A percentile compares a stretch with the other conserved stretches of the same genome.
Evolutionary conservation across 2,888 invertebrate genomes (phyloP).

Genomic region (Prosapia bicincta): DNA sequence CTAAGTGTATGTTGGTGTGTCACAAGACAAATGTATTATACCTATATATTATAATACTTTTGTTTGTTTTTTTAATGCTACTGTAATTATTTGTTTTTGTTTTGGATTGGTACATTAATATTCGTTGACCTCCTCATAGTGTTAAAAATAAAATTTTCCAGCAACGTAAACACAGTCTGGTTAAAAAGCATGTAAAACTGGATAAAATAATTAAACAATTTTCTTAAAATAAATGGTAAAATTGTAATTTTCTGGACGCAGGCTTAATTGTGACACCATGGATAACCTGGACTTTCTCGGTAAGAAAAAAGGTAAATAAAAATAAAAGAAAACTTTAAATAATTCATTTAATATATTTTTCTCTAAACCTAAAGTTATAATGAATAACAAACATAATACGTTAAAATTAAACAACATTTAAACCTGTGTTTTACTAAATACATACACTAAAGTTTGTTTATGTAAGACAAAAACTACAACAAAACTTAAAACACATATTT

Average conservation of each 20-base stretch:
- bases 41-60: slow-evolving; percentile 34
- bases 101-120: slow-evolving; percentile 37
- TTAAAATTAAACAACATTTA: not conserved
- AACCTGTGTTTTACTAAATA: not conserved
- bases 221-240: slow-evolving; percentile 17
- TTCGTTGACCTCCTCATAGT: slow-evolving; percentile 35
- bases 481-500: no score
- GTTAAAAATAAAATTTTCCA: not conserved
- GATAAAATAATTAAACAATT: slow-evolving; percentile 4
- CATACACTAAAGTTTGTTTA: no score
- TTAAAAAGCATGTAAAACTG: not conserved
- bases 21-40: slow-evolving; percentile 28
- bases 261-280: slow-evolving; percentile 28
- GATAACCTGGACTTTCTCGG: slow-evolving; percentile 27
- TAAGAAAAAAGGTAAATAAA: slow-evolving; percentile 34
- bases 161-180: not conserved
- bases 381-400: slow-evolving; percentile 26
- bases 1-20: slow-evolving; percentile 44
- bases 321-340: slow-evolving; percentile 18
- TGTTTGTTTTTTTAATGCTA: slow-evolving; percentile 43
- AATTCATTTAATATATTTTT: slow-evolving; percentile 21
- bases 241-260: slow-evolving; percentile 34
- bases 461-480: no score
- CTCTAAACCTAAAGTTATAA: not conserved
- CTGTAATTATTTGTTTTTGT: slow-evolving; percentile 38